Evolutionary conservation across 2,888 invertebrate genomes (phyloP), one percentile per base, ranked within the genome.

Genomic region (Scrobipalpa atriplicella): DNA sequence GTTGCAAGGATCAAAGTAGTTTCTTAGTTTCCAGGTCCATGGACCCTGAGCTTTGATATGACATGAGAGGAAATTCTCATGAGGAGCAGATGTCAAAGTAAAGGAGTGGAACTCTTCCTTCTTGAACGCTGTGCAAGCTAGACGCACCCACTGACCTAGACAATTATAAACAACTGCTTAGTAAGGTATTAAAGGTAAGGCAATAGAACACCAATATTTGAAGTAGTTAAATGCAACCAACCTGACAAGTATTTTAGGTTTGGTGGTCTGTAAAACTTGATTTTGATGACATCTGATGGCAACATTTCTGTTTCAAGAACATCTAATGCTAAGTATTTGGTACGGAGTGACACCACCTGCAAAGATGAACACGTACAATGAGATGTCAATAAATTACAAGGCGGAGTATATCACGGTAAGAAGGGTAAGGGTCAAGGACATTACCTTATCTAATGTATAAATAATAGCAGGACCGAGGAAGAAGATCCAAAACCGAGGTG

Each of bases 21-120:
- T 98, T 61, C 99, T 94, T 21, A 99, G 90, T 77, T 99, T 98
- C 98, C 98, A 99, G 0, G 99, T 99, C 98, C 98, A 99, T 0
- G 98, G 98, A 0, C 99, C 95, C 81, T 95, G 95, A 0, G 95
- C 95, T 73, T 99, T 99, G 73, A 99, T 99, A 83, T 99, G 99
- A 78, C 98, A 97, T 2, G 98, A 98, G 11, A 99, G 93, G 85
- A 95, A 98, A 86, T 98, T 98, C 86, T 99, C 98, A 79, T 99
- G 99, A 0, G 99, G 99, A 0, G 98, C 98, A 11, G 98, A 99
- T 0, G 99, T 99, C 64, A 99, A 86, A 0, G 99, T 99, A 85
- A 99, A 98, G 13, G 98, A 98, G 85, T 99, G 99, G 88, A 97
- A 98, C 86, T 99, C 99, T 77, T 96, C 95, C 10, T 96, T 95